phyloP scores from a whole-genome alignment of 2,888 invertebrate genomes.

The Ormyrus thymus region DNA sequence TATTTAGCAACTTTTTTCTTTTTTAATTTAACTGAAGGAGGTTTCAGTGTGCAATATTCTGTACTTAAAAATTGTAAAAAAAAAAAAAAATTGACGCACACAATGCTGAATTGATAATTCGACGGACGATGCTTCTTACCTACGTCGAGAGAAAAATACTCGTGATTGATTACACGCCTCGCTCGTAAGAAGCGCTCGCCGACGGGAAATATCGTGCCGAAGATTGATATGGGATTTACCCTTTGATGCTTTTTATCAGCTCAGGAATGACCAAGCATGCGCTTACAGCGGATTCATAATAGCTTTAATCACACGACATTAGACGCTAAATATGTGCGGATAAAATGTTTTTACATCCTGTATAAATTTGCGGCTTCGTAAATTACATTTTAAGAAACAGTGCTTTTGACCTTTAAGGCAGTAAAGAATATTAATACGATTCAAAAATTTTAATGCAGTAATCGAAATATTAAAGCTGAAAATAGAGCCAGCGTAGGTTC shows the following conservation, averaged over 20 bases:
- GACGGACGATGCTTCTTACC: not conserved
- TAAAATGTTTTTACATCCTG: not conserved
- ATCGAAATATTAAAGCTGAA: too few relatives aligned
- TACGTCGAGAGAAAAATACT: not conserved
- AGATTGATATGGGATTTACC: slow-evolving; percentile 12
- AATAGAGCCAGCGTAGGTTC: too few relatives aligned
- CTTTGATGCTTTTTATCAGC: not conserved
- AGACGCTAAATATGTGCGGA: not conserved
- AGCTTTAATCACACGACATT: not conserved
- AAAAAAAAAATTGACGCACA: not conserved
- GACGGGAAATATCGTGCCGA: not conserved
- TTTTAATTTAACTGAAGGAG: not conserved
- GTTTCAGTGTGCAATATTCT: not conserved
- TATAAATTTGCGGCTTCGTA: too few relatives aligned
- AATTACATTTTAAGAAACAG: too few relatives aligned
- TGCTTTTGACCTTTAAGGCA: too few relatives aligned
- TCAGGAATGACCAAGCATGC: not conserved
- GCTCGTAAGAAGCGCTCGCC: not conserved
- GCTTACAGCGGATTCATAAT: not conserved
- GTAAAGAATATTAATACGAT: too few relatives aligned
- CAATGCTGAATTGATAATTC: not conserved
- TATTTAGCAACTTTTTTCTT: too few relatives aligned
- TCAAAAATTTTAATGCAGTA: too few relatives aligned
- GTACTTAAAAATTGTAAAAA: not conserved
- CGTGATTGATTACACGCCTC: not conserved